Base-by-base conservation (phyloP, 2,113 vertebrate species). In the Platichthys flesus region DNA sequence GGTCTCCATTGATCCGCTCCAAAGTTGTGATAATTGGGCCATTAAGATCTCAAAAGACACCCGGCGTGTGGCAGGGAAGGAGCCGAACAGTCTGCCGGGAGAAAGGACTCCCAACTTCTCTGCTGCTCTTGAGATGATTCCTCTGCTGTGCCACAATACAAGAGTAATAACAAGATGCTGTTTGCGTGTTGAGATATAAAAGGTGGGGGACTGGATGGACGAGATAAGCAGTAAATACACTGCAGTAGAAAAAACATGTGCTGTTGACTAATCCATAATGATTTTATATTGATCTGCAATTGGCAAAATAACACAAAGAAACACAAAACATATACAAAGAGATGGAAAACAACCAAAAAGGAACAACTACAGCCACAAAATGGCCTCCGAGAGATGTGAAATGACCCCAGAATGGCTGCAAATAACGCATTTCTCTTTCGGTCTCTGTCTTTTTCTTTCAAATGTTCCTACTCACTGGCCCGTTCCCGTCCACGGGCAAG, bases 21-120 rank as follows among this genome's bases (percentile, higher is more conserved):
- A 86, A 69, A 85, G 85, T 84, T 75, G 82, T 74, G 78, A 91
- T 93, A 94, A 93, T 92, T 93, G 90, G 82, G 15, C 87, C 76
- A 91, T 93, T 93, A 93, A 91, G 85, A 88, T 85, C 71, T 90
- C 81, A 89, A 86, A 88, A 92, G 82, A 88, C 71, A 86, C 78
- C 73, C 88, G 88, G 88, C 73, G 79, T 76, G 91, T 79, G 79
- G 88, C 57, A 59, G 66, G 75, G 76, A 76, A 26, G 35, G 67
- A 84, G 71, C 75, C 42, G 26, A 79, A 77, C 65, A 78, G 62
- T 72, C 59, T 78, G 76, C 71, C 77, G 76, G 74, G 51, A 59
- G 63, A 79, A 70, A 81, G 64, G 64, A 72, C 76, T 62, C n/a
- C 69, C 74, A 77, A 55, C 45, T 78, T 56, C 28, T 71, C 74